Base-by-base conservation (phyloP, 2,113 vertebrate species). In the Reinhardtius hippoglossoides region DNA sequence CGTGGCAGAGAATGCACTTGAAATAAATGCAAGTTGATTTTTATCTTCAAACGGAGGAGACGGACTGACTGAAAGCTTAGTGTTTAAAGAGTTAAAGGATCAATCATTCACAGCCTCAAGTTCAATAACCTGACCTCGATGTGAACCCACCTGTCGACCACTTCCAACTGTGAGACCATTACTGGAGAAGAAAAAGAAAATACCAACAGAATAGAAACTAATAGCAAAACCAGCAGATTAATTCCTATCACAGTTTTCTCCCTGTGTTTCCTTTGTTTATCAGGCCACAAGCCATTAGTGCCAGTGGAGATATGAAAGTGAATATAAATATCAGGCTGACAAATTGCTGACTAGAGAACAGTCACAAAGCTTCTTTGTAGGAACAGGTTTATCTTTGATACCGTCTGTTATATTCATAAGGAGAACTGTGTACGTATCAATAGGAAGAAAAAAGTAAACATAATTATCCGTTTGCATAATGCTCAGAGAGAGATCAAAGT, bases 371-470 rank as follows among this genome's bases (percentile, higher is more conserved):
- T 48, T 75, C 74, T 77, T 85, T 91, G 88, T 90, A 81, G 70
- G 67, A 89, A 82, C 83, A 92, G 74, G 26, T 65, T 74, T 75
- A 62, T 80, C 92, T 93, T 93, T 93, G 90, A 92, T 92, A 89
- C 27, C 9, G 27, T 71, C 64, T 82, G 44, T 66, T 84, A 62
- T 82, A 64, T 71, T 89, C 81, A 78, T 46, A 83, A 81, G 71
- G 65, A 88, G 83, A 84, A 80, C 61, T 56, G 78, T 82, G 82
- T 88, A 82, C 63, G 66, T 76, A 89, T 90, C 87, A 91, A 92
- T 82, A 80, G 83, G 57, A 42, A 78, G 77, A 82, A 81, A 74
- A 86, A 81, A 87, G 86, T 74, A 80, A 86, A 88, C 84, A 89
- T 86, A 88, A 91, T 89, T 91, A 90, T 88, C 88, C 74, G 24